Conservation (phyloP, 1,140 invertebrate genomes). For the Drosophila simulans region DNA sequence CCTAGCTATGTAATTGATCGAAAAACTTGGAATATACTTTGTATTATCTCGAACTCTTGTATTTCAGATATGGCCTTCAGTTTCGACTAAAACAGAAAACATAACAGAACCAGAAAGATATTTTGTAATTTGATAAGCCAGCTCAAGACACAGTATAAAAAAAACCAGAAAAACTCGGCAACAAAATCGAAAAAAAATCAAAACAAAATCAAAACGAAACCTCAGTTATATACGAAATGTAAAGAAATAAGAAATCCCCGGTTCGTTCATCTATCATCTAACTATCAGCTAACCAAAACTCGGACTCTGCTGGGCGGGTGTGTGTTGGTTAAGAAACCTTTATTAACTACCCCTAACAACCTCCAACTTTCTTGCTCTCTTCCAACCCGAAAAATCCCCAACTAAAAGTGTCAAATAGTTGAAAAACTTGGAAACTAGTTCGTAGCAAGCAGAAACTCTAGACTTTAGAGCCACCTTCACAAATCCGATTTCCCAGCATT, state of each 20-base stretch:
- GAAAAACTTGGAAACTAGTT: conserved; percentile 49
- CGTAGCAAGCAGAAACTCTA: conserved; percentile 51
- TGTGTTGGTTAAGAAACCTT: conserved; percentile 43
- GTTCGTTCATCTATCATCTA: conserved; percentile 41
- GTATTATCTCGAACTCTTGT: conserved; percentile 81
- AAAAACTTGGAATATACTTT: conserved; percentile 52
- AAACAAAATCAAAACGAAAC: conserved; percentile 69
- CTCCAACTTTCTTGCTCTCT: conserved; percentile 34
- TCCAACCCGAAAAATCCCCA: conserved; percentile 18
- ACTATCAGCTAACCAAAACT: conserved; percentile 43
- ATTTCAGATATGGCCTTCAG: conserved; percentile 85
- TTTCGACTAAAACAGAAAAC: conserved; percentile 78
- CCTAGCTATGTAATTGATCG: conserved; percentile 22
- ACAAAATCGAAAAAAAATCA: conserved; percentile 42
- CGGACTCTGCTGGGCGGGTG: conserved; percentile 53
- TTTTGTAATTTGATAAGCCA: conserved; percentile 71
- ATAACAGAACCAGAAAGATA: conserved; percentile 48
- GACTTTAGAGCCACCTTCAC: conserved; percentile 17
- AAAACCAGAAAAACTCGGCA: conserved; percentile 57
- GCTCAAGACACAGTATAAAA: conserved; percentile 30
- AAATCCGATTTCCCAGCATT: conserved; percentile 45
- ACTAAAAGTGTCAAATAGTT: conserved; percentile 45
- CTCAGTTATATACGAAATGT: conserved; percentile 41
- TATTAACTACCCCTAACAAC: conserved; percentile 27
- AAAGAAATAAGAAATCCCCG: conserved; percentile 26